These are phyloP conservation scores for Cololabis saira DNA, from an alignment of 2,113 vertebrate genomes.

Conservation along the genomic window DNA sequence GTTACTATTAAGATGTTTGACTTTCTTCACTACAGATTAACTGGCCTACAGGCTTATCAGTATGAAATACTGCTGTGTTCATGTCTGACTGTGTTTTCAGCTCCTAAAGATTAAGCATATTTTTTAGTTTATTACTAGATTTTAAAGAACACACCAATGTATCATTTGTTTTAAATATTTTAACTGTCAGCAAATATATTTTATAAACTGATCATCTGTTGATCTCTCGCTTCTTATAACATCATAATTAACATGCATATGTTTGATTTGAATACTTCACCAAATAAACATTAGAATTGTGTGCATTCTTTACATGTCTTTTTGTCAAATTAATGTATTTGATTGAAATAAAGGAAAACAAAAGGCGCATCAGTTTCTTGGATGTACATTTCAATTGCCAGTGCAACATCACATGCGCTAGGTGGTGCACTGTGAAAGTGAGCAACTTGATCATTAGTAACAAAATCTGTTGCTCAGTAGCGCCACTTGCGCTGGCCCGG, in stretches of 20 bases:
- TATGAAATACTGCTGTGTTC: background rate
- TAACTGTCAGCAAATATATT: too few species aligned
- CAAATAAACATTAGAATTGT: too few species aligned
- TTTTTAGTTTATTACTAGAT: background rate
- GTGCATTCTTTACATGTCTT: background rate
- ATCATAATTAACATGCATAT: too few species aligned
- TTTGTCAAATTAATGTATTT: constrained; percentile 4
- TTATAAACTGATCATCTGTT: background rate
- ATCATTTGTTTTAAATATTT: too few species aligned
- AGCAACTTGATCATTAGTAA: constrained; percentile 75
- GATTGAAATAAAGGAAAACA: constrained; percentile 23
- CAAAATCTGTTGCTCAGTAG: constrained; percentile 79
- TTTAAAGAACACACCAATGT: background rate
- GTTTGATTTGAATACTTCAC: too few species aligned
- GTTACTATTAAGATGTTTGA: too few species aligned
- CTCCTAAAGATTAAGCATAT: background rate
- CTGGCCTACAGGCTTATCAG: too few species aligned
- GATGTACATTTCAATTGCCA: constrained; percentile 47
- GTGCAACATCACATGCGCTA: constrained; percentile 71
- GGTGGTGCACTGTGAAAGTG: constrained; percentile 80
- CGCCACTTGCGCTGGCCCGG: constrained; percentile 80
- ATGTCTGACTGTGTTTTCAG: background rate
- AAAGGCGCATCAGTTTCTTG: constrained; percentile 21
- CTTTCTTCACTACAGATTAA: too few species aligned
- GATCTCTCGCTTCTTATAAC: too few species aligned